These are phyloP conservation scores for Ganaspis sp. DNA, from an alignment of 1,140 invertebrate genomes.

Conservation along the genomic window DNA sequence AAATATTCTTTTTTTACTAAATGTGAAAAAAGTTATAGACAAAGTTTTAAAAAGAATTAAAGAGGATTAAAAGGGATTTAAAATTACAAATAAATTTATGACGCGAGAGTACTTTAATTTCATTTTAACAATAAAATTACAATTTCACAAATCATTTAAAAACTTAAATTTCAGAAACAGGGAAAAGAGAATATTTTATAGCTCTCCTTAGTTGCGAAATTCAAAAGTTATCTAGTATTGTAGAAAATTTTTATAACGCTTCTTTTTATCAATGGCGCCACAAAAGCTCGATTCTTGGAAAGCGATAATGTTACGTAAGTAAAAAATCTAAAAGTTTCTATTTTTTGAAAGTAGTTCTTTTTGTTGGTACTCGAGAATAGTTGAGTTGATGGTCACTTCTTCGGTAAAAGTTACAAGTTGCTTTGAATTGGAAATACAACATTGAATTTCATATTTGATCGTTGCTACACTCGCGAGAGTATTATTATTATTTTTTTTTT, in stretches of 20 bases:
- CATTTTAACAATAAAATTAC: too few species aligned
- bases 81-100: too few species aligned
- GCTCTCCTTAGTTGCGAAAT: neutral
- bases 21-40: too few species aligned
- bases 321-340: neutral
- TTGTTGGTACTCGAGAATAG: neutral
- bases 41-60: too few species aligned
- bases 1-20: too few species aligned
- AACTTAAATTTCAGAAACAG: too few species aligned
- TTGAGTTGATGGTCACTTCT: neutral
- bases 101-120: too few species aligned
- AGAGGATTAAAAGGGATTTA: too few species aligned
- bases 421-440: neutral
- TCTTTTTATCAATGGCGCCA: neutral
- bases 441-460: slow-evolving; percentile 9
- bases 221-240: neutral
- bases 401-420: neutral
- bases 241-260: neutral
- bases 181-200: neutral
- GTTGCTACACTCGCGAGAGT: neutral
- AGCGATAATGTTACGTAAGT: neutral
- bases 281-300: neutral
- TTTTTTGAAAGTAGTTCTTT: neutral
- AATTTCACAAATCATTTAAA: too few species aligned
- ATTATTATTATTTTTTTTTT: neutral